A percentile compares a stretch with the other conserved stretches of the same genome.
Evolutionary conservation across 2,113 vertebrate species (phyloP).

Genomic region (Plecturocebus donacophilus): DNA sequence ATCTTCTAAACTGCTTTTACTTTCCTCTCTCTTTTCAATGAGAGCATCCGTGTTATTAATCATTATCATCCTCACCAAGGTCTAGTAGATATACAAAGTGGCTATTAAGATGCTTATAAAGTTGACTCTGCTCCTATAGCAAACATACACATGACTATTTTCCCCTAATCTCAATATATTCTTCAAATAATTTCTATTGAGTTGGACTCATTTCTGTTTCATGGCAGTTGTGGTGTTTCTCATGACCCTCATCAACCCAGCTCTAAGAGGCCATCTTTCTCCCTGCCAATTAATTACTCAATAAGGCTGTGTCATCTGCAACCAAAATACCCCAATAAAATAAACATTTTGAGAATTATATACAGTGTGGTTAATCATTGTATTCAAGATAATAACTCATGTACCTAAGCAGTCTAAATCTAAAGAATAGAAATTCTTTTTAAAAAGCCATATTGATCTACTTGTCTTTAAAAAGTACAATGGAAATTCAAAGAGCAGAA

Average conservation of each 20-base stretch:
- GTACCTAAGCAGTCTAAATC: background rate
- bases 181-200: background rate
- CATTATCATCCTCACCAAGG: constrained; percentile 41
- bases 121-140: background rate
- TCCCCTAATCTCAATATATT: background rate
- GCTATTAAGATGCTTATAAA: background rate
- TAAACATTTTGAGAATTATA: background rate
- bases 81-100: constrained; percentile 16
- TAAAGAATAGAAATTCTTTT: background rate
- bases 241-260: background rate
- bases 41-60: constrained; percentile 23
- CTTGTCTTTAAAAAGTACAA: background rate
- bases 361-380: background rate
- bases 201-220: constrained; percentile 32
- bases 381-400: background rate
- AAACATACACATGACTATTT: background rate
- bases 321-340: background rate
- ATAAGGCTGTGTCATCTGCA: background rate
- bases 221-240: background rate
- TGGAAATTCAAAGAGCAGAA: background rate
- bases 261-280: background rate
- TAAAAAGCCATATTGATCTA: background rate
- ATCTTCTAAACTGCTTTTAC: constrained; percentile 65
- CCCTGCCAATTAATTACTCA: background rate
- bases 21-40: background rate